These are phyloP conservation scores for Perognathus longimembris DNA, from an alignment of 2,113 vertebrate genomes.

Conservation along the genomic window DNA sequence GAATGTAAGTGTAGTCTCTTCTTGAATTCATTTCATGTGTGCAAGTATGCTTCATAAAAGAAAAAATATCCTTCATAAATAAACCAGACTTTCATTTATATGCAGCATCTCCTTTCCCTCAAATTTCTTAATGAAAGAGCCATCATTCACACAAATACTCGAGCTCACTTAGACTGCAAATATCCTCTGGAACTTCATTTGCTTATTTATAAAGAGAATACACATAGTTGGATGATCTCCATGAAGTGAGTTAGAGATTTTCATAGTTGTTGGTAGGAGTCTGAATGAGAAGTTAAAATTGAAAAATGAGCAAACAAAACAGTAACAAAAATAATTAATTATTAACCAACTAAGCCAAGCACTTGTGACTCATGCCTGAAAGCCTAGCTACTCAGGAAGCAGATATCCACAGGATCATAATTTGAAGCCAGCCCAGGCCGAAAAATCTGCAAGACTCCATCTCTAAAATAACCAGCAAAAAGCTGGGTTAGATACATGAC, in stretches of 20 bases:
- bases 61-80: neutral
- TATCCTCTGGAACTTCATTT: neutral
- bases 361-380: no score
- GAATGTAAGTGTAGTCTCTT: neutral
- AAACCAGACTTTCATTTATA: neutral
- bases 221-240: neutral
- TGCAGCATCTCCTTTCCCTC: neutral
- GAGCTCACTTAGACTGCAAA: neutral
- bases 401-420: no score
- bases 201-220: neutral
- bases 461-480: no score
- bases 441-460: no score
- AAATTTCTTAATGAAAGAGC: neutral
- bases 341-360: no score
- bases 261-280: neutral
- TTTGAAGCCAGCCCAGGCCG: no score
- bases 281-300: neutral
- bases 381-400: no score
- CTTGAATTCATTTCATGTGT: constrained; percentile 1
- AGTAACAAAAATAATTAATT: no score
- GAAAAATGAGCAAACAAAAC: neutral
- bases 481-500: no score
- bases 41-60: neutral
- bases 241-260: neutral
- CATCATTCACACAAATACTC: neutral